phyloP scores from a whole-genome alignment of 2,888 invertebrate species.

The Parascotia fuliginaria region DNA sequence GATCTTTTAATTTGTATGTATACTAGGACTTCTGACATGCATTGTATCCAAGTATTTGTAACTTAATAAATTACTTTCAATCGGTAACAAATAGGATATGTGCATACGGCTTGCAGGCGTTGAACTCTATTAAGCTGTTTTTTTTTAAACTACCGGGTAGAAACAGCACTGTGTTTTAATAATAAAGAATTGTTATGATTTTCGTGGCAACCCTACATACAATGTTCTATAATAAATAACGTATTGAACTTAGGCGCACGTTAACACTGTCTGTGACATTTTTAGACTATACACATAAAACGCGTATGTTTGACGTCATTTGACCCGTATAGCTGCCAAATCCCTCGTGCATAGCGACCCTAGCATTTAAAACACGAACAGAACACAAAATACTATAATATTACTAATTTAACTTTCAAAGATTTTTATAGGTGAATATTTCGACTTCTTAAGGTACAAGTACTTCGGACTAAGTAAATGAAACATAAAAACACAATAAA shows the following conservation, averaged over 20 bases:
- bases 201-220: conserved; percentile 7
- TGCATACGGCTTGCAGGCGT: no score
- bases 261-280: conserved; percentile 46
- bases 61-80: no score
- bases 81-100: no score
- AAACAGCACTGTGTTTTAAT: no score
- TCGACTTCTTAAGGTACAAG: neutral
- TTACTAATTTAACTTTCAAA: conserved; percentile 17
- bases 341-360: conserved; percentile 35
- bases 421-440: conserved; percentile 36
- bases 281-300: conserved; percentile 42
- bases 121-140: no score
- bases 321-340: conserved; percentile 45
- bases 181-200: no score
- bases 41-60: no score
- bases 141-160: no score
- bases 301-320: conserved; percentile 38
- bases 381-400: conserved; percentile 18
- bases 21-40: no score
- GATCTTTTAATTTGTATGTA: no score
- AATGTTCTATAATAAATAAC: conserved; percentile 45
- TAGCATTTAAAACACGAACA: conserved; percentile 21
- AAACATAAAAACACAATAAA: neutral
- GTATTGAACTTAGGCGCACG: conserved; percentile 42
- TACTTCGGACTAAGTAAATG: neutral